phyloP scores from a whole-genome alignment of 1,140 invertebrate genomes.

The Drosophila nebulosa region DNA sequence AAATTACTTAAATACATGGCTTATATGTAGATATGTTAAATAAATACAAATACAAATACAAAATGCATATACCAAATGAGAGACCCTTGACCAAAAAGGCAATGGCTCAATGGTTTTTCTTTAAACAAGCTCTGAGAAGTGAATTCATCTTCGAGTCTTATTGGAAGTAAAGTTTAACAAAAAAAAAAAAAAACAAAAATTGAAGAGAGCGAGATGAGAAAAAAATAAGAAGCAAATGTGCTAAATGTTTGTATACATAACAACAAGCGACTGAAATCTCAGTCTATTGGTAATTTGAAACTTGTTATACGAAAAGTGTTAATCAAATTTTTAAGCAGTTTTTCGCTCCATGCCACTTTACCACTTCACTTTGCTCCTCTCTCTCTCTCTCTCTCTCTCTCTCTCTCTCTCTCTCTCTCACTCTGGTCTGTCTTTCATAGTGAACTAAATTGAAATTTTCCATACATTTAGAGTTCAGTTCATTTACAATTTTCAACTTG shows the following conservation, averaged over 20 bases:
- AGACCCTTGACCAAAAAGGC: no score
- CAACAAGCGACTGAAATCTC: constrained; percentile 36
- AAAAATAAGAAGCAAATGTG: no score
- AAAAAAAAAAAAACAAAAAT: not conserved
- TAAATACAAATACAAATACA: not conserved
- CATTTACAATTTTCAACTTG: constrained; percentile 63
- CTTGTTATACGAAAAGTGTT: constrained; percentile 71
- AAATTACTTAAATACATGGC: not conserved
- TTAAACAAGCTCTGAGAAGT: constrained; percentile 14
- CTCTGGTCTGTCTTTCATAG: not conserved
- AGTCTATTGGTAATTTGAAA: constrained; percentile 63
- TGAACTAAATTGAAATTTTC: constrained; percentile 37
- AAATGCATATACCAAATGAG: not conserved
- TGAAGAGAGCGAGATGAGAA: not conserved
- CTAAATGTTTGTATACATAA: constrained; percentile 55
- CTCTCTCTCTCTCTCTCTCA: not conserved
- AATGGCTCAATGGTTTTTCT: constrained; percentile 49
- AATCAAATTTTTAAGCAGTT: constrained; percentile 72
- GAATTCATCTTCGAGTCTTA: not conserved
- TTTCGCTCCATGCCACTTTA: not conserved
- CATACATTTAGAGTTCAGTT: constrained; percentile 61
- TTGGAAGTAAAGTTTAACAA: not conserved
- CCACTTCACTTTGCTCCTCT: not conserved
- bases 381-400: not conserved
- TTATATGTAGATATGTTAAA: not conserved